A percentile compares a stretch with the other conserved stretches of the same genome.
These are phyloP conservation scores for Melanotaenia nigrans DNA, from an alignment of 2,797 vertebrate genomes.

Conservation along the genomic window DNA sequence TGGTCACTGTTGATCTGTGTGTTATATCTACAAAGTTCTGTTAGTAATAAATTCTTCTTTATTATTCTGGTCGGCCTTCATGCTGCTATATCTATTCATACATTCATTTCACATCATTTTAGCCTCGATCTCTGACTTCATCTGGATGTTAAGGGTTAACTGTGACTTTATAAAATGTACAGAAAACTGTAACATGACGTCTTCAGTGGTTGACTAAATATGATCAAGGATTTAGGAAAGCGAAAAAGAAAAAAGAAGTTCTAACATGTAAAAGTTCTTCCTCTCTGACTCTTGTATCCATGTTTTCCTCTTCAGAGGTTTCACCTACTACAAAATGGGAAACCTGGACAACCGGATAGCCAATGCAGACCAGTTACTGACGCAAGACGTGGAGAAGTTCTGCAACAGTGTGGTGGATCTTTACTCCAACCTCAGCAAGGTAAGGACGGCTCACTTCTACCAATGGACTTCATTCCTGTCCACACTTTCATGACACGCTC, in stretches of 20 bases:
- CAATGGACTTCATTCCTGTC: too few species aligned
- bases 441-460: neutral
- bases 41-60: neutral
- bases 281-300: neutral
- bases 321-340: slow-evolving; percentile 99
- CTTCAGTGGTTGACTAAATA: neutral
- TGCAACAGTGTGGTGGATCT: slow-evolving; percentile 98
- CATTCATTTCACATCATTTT: neutral
- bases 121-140: too few species aligned
- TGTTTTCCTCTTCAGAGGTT: slow-evolving; percentile 82
- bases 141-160: too few species aligned
- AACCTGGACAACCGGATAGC: slow-evolving; percentile 98
- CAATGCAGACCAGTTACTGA: slow-evolving; percentile 96
- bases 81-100: too few species aligned
- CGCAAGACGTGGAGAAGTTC: slow-evolving; percentile 98
- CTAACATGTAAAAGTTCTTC: neutral
- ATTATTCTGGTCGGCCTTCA: neutral
- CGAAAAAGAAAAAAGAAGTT: neutral
- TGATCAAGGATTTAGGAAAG: neutral
- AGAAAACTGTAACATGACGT: neutral
- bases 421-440: slow-evolving; percentile 99
- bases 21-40: neutral
- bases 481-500: too few species aligned
- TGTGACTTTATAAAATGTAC: neutral
- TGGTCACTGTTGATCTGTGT: too few species aligned